Base-by-base conservation (phyloP, 2,113 vertebrate genomes). In the Aythya baeri region DNA sequence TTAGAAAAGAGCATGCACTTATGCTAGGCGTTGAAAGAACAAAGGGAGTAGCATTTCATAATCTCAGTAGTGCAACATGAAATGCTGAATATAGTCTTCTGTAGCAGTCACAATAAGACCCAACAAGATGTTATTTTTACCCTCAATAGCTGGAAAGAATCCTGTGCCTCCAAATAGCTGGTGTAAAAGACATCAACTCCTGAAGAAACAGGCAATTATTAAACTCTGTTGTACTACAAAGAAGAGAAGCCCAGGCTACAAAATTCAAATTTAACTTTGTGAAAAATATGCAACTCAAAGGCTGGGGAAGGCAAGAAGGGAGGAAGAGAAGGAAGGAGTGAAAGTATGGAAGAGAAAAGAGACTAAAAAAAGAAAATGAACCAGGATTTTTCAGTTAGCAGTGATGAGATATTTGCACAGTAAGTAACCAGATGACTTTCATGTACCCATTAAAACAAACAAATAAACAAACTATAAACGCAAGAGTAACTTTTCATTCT, bases 221-320 rank as follows among this genome's bases (percentile, higher is more conserved):
- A 36, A 29, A 31, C 2, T 20, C 23, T 68, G 25, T 7, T 54
- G 13, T 16, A 29, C 7, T 54, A 68, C 46, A 17, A 50, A 77
- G 20, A 88, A 76, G 11, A 83, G 25, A 44, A 4, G 1, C 1
- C 23, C 8, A 57, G 88, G 77, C 2, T 11, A 80, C 1, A 59
- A 44, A 81, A 84, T 44, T 59, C 4, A 23, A 36, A 11, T 57
- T 86, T 54, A 54, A 44, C 65, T 84, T 80, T 59, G 13, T 67
- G 52, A 89, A 49, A 17, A 55, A 11, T 17, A 38, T 57, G 6
- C 12, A 79, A 20, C 3, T 43, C 46, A 65, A 43, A 43, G 3
- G 2, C 15, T 72, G 6, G 1, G 49, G 13, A 8, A 14, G 61
- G 1, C 3, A 5, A 66, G 55, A 72, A 61, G 11, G 5, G 4